Percentiles rank a stretch among this genome's conserved stretches.
Evolutionary conservation across 2,888 invertebrate genomes (phyloP).

Genomic region (Synergus itoensis): DNA sequence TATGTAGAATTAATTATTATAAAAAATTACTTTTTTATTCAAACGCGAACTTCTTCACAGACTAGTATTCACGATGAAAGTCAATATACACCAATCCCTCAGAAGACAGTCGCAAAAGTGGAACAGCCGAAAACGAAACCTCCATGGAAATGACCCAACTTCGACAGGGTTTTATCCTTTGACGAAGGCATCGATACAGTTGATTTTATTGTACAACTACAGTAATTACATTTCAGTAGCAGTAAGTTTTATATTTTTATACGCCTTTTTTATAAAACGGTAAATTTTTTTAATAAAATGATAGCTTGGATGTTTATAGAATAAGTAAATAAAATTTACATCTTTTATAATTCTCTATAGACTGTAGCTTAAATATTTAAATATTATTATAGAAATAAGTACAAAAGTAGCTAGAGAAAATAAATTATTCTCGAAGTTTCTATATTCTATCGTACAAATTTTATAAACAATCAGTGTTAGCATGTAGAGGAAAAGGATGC

Average conservation of each 20-base stretch:
- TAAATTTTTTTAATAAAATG: slow-evolving; percentile 42
- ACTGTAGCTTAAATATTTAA: not conserved
- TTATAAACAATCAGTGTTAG: slow-evolving; percentile 44
- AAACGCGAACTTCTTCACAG: slow-evolving; percentile 52
- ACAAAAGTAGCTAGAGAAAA: not conserved
- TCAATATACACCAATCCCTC: slow-evolving; percentile 68
- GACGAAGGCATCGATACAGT: slow-evolving; percentile 66
- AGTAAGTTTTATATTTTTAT: slow-evolving; percentile 47
- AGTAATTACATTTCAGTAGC: slow-evolving; percentile 42
- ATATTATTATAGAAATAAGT: not conserved
- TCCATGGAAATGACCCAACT: slow-evolving; percentile 74
- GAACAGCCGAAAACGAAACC: slow-evolving; percentile 70
- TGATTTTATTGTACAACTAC: slow-evolving; percentile 49
- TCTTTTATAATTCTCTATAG: not conserved
- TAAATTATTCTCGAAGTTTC: slow-evolving; percentile 13
- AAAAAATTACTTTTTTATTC: not conserved
- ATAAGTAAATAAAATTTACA: not conserved
- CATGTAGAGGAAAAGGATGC: slow-evolving; percentile 68
- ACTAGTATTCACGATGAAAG: slow-evolving; percentile 64
- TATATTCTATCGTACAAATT: slow-evolving; percentile 45
- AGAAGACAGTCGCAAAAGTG: slow-evolving; percentile 62
- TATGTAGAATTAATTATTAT: not conserved
- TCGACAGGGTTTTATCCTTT: slow-evolving; percentile 46
- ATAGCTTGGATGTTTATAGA: slow-evolving; percentile 1
- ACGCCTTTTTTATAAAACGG: slow-evolving; percentile 50